A percentile compares a stretch with the other conserved stretches of the same genome.
These are phyloP conservation scores for Rhaphigaster nebulosa DNA, from an alignment of 2,888 invertebrate species.

Conservation along the genomic window DNA sequence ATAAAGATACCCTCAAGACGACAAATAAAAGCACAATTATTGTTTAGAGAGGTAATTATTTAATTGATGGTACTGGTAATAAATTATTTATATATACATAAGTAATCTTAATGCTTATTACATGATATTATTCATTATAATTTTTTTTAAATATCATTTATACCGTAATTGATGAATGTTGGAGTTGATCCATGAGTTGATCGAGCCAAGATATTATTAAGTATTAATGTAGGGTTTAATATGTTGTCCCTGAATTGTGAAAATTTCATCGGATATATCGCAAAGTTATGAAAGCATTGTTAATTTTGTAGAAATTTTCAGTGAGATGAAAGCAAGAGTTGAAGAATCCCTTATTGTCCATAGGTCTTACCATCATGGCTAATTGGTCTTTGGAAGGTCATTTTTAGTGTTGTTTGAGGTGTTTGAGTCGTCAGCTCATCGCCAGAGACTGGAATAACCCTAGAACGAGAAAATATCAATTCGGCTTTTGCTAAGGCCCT, in stretches of 20 bases:
- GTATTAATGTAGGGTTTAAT: background rate
- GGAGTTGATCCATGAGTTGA: too few species aligned
- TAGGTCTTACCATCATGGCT: conserved; percentile 14
- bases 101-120: too few species aligned
- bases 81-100: too few species aligned
- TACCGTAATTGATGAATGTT: too few species aligned
- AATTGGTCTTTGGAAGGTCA: conserved; percentile 28
- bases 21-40: too few species aligned
- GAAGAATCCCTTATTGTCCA: conserved; percentile 27
- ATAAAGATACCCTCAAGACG: too few species aligned
- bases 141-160: too few species aligned
- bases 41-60: too few species aligned
- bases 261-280: background rate
- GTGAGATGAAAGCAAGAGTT: background rate
- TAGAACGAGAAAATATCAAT: conserved; percentile 42
- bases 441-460: conserved; percentile 5
- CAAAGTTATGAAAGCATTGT: background rate
- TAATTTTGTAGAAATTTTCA: background rate
- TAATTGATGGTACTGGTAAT: too few species aligned
- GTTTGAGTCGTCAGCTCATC: conserved; percentile 36
- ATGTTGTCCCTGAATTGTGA: background rate
- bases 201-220: background rate
- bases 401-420: conserved; percentile 39
- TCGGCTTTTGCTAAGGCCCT: background rate
- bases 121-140: too few species aligned